Evolutionary conservation across 2,113 vertebrate genomes (phyloP).

Genomic region (Gracilinanus agilis): DNA sequence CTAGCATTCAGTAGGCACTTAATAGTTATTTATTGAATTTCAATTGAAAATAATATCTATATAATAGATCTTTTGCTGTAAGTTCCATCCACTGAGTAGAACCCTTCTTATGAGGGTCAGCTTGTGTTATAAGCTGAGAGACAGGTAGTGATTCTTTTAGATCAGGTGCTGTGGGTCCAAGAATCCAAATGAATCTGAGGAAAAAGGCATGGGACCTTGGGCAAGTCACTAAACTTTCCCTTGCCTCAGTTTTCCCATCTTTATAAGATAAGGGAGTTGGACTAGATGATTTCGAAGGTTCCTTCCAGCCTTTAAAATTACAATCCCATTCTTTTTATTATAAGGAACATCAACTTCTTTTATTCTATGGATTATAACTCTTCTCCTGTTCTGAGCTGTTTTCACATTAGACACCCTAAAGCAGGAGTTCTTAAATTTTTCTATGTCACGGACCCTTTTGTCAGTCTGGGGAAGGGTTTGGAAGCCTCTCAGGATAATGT

Average conservation of each 20-base stretch:
- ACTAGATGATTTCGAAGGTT: not conserved
- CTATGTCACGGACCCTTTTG: not conserved
- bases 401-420: not conserved
- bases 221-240: not conserved
- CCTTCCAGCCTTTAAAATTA: not conserved
- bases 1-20: not conserved
- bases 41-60: not conserved
- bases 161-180: not conserved
- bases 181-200: not conserved
- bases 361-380: not conserved
- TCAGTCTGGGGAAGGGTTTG: not conserved
- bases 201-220: not conserved
- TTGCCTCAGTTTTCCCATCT: not conserved
- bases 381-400: not conserved
- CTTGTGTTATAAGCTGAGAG: not conserved
- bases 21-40: not conserved
- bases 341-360: not conserved
- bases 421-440: not conserved
- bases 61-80: not conserved
- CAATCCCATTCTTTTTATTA: not conserved
- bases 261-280: not conserved
- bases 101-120: not conserved
- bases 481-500: not conserved
- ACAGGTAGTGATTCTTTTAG: not conserved
- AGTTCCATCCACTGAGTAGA: not conserved